phyloP scores from a whole-genome alignment of 2,113 vertebrate species.

The Fulmarus glacialis region DNA sequence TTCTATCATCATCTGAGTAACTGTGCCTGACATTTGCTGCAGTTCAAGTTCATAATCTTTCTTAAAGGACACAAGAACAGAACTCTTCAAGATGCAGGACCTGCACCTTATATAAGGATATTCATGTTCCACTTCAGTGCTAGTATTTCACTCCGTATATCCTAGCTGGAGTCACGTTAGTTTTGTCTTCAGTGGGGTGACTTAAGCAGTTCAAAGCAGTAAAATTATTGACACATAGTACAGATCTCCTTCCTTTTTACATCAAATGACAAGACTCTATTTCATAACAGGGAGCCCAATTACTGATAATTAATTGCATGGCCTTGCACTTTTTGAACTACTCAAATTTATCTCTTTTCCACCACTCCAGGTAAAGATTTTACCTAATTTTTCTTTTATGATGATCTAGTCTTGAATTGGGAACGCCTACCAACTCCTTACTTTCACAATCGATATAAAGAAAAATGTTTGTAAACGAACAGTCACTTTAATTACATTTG shows the following conservation, averaged over 20 bases:
- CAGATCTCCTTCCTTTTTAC: neutral
- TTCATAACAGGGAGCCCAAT: neutral
- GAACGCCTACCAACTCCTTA: neutral
- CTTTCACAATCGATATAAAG: accelerated
- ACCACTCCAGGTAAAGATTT: neutral
- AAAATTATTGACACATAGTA: neutral
- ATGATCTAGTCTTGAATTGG: neutral
- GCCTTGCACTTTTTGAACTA: neutral
- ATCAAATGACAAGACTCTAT: neutral
- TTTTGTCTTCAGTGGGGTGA: neutral
- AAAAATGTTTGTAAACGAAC: neutral
- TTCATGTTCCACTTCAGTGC: neutral
- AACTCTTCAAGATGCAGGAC: neutral
- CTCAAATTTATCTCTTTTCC: neutral
- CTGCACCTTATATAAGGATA: neutral
- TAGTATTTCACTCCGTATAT: neutral
- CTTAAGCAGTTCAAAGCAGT: neutral
- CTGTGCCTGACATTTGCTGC: neutral
- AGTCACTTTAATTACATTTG: neutral
- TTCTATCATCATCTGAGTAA: neutral
- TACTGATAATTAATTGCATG: neutral
- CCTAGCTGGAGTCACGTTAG: neutral
- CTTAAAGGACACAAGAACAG: neutral
- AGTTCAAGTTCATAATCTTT: neutral
- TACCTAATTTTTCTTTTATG: neutral